These are phyloP conservation scores for Macrosiphum euphorbiae DNA, from an alignment of 2,888 invertebrate genomes.

Conservation along the genomic window DNA sequence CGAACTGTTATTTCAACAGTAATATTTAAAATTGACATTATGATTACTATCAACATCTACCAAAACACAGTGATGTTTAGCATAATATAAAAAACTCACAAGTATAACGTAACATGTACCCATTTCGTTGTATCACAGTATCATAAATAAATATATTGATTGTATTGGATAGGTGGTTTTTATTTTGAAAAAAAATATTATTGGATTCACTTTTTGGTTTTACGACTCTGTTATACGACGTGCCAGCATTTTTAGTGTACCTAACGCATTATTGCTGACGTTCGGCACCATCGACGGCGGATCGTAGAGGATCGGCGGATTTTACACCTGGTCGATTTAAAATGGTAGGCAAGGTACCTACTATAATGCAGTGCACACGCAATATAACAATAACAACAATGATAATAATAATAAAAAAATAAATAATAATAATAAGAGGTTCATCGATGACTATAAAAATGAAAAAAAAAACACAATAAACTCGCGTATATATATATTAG, in stretches of 20 bases:
- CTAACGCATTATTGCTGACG: background rate
- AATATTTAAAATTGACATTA: background rate
- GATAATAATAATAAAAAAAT: background rate
- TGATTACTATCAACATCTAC: background rate
- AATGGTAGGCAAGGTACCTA: background rate
- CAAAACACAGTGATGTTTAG: background rate
- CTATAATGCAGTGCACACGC: background rate
- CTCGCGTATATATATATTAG: background rate
- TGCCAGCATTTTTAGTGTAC: background rate
- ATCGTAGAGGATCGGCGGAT: background rate
- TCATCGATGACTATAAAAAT: background rate
- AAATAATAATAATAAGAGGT: background rate
- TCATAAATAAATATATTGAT: background rate
- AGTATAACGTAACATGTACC: background rate
- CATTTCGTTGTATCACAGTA: background rate
- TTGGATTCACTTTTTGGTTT: background rate
- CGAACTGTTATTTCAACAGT: background rate
- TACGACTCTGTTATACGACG: background rate
- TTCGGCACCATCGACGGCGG: background rate
- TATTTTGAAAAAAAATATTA: background rate
- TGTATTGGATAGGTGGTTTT: background rate
- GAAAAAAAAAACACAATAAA: slow-evolving; percentile 11
- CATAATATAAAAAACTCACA: background rate
- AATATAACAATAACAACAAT: slow-evolving; percentile 6
- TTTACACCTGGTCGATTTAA: slow-evolving; percentile 15